Evolutionary conservation across 1,140 invertebrate genomes (phyloP).

Genomic region (Coboldia fuscipes): DNA sequence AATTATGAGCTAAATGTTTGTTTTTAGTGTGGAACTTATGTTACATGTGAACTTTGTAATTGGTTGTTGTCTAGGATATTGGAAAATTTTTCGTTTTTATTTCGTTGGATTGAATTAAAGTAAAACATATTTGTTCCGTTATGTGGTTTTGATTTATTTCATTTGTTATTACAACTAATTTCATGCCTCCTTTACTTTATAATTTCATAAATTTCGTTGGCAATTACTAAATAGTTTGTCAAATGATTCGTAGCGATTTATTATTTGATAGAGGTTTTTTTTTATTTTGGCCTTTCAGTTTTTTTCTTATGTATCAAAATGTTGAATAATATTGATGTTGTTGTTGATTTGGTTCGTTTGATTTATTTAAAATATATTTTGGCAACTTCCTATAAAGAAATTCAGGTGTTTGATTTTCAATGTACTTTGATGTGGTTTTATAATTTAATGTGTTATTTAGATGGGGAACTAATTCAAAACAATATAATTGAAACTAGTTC

Average conservation of each 20-base stretch:
- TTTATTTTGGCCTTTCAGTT: neutral
- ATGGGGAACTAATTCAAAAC: constrained; percentile 4
- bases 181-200: too few relatives aligned
- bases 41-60: neutral
- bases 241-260: too few relatives aligned
- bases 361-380: neutral
- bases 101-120: too few relatives aligned
- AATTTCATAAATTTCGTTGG: too few relatives aligned
- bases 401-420: neutral
- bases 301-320: neutral
- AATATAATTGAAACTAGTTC: neutral
- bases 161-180: too few relatives aligned
- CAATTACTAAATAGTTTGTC: too few relatives aligned
- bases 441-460: constrained; percentile 2
- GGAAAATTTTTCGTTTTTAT: too few relatives aligned
- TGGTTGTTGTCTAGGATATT: neutral
- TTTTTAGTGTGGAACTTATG: neutral
- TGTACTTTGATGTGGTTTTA: neutral
- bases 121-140: too few relatives aligned
- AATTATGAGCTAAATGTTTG: too few relatives aligned
- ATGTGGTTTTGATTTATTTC: too few relatives aligned
- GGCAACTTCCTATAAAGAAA: neutral
- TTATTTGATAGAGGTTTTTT: neutral
- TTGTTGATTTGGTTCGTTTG: neutral
- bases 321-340: neutral